Percentiles rank a stretch among this genome's conserved stretches.
These are phyloP conservation scores for Platypus cylindrus DNA, from an alignment of 2,888 invertebrate species.

Conservation along the genomic window DNA sequence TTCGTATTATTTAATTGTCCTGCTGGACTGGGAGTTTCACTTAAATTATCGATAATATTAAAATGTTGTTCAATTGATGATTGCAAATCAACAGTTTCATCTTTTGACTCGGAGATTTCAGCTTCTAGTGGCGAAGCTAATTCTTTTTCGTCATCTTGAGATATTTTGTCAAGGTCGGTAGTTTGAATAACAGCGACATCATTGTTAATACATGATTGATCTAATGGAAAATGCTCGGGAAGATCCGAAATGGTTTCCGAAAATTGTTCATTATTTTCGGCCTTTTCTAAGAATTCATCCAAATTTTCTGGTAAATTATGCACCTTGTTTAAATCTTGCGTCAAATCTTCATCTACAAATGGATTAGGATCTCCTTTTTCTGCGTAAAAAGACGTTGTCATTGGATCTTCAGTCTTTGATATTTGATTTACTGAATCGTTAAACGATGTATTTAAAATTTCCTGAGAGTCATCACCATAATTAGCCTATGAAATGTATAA, in stretches of 20 bases:
- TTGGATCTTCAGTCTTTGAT: constrained; percentile 45
- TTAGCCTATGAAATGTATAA: constrained; percentile 29
- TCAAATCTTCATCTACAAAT: constrained; percentile 38
- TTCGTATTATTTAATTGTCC: too few relatives aligned
- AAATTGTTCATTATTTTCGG: constrained; percentile 9
- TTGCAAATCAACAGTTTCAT: too few relatives aligned
- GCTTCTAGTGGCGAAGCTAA: constrained; percentile 22
- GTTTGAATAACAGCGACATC: constrained; percentile 23
- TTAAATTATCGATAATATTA: too few relatives aligned
- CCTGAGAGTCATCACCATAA: constrained; percentile 38
- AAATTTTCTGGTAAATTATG: constrained; percentile 43
- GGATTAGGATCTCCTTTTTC: constrained; percentile 39
- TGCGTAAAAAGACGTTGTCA: constrained; percentile 54
- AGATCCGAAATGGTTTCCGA: constrained; percentile 26
- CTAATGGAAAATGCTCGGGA: constrained; percentile 24
- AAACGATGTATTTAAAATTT: constrained; percentile 22
- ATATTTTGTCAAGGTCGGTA: constrained; percentile 26
- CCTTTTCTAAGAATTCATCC: constrained; percentile 27
- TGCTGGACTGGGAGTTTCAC: too few relatives aligned
- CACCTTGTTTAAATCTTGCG: constrained; percentile 49
- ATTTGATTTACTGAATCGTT: constrained; percentile 20
- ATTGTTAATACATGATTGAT: constrained; percentile 16
- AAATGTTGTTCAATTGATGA: too few relatives aligned
- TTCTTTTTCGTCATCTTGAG: constrained; percentile 24
- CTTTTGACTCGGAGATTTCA: too few relatives aligned